These are phyloP conservation scores for Caenorhabditis sp. DNA, from an alignment of 2,888 invertebrate species.

Conservation along the genomic window DNA sequence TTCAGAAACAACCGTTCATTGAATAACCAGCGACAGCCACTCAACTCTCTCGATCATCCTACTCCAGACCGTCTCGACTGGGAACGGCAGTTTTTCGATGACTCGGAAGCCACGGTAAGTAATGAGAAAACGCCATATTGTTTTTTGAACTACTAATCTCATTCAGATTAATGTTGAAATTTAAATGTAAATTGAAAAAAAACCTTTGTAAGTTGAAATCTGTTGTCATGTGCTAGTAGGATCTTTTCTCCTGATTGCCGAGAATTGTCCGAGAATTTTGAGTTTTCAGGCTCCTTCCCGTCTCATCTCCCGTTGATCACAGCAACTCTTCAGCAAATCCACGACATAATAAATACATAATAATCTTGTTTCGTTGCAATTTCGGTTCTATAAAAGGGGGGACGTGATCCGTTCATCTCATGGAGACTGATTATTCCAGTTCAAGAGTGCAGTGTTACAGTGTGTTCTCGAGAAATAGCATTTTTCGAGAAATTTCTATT, in stretches of 20 bases:
- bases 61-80: slow-evolving; percentile 70
- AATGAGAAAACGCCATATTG: not conserved
- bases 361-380: no score
- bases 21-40: slow-evolving; percentile 54
- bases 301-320: slow-evolving; percentile 5
- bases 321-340: not conserved
- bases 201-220: slow-evolving; percentile 26
- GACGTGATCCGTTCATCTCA: no score
- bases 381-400: no score
- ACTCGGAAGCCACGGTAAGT: slow-evolving; percentile 66
- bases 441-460: no score
- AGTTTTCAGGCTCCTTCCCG: slow-evolving; percentile 9
- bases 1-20: slow-evolving; percentile 28
- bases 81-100: slow-evolving; percentile 77
- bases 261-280: not conserved
- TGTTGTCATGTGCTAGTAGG: slow-evolving; percentile 20
- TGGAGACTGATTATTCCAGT: no score
- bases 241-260: not conserved
- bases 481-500: no score
- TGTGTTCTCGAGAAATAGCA: no score
- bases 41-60: slow-evolving; percentile 64
- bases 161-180: slow-evolving; percentile 54
- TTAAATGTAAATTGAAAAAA: slow-evolving; percentile 1
- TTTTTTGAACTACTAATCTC: not conserved
- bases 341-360: not conserved